Conservation (phyloP, 2,113 vertebrate species). For the Mormyrus iriodes region DNA sequence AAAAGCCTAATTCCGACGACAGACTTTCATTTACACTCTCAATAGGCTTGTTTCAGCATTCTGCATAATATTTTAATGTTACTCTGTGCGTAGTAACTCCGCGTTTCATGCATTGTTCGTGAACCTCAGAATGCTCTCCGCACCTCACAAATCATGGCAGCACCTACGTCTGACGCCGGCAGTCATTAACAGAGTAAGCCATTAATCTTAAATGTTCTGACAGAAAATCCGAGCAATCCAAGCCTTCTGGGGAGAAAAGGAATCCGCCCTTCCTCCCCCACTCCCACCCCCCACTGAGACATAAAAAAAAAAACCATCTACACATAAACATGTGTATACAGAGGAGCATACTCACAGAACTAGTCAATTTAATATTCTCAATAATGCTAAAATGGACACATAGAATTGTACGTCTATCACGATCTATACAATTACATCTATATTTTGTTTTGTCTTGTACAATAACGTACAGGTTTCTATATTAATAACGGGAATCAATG, state of each 20-base stretch:
- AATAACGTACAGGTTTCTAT: not conserved
- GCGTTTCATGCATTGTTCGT: constrained; percentile 65
- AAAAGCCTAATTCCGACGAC: constrained; percentile 91
- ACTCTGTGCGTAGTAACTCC: constrained; percentile 47
- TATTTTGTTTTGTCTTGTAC: not conserved
- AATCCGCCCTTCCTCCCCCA: constrained; percentile 14
- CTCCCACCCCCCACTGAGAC: constrained; percentile 20
- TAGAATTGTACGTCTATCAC: not conserved
- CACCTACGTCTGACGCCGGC: constrained; percentile 72
- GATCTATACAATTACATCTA: not conserved
- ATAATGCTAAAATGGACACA: not conserved
- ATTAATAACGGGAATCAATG: not conserved
- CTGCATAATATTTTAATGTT: constrained; percentile 22
- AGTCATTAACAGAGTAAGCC: constrained; percentile 83
- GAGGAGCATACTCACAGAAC: not conserved
- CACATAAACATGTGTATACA: not conserved
- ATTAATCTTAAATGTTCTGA: constrained; percentile 88
- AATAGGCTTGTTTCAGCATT: constrained; percentile 46
- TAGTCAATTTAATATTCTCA: not conserved
- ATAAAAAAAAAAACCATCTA: constrained; percentile 1
- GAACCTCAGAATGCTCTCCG: constrained; percentile 69
- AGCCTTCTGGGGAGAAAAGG: constrained; percentile 20
- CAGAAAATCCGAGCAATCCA: constrained; percentile 56
- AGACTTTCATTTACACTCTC: constrained; percentile 86
- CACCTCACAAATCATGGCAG: constrained; percentile 77